Base-by-base conservation (phyloP, 2,797 vertebrate genomes). In the Siniperca undulata region DNA sequence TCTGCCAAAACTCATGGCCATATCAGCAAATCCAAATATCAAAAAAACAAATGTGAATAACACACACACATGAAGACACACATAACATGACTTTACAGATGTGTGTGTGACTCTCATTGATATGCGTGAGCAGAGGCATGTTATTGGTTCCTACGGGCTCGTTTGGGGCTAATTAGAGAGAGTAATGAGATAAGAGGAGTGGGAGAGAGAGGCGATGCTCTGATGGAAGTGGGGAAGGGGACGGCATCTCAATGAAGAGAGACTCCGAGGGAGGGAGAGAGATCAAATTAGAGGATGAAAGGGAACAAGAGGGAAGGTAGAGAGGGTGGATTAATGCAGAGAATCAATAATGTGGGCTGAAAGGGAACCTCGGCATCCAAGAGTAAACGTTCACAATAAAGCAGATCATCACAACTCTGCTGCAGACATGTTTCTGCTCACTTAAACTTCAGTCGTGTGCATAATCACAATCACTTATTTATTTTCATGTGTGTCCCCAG, bases 111-210 rank as follows among this genome's bases (percentile, higher is more conserved):
- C 24, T 44, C 87, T 91, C 88, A 92, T 94, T 92, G 86, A 88
- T 91, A 92, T 93, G 91, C 81, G 50, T 74, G 84, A 88, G 86
- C 34, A 48, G 85, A 87, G 87, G 80, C 81, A 65, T 92, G 90
- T 93, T 90, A 93, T 89, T 91, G 91, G 90, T 90, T 92, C 89
- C 91, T 90, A 81, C 59, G 70, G 88, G 90, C 91, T 92, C 88
- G 83, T 94, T 93, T 90, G 92, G 82, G 90, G 88, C 89, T 93
- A 93, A 94, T 94, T 94, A 92, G 86, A 78, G 81, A 86, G 85
- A 87, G 92, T 93, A 93, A 94, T 93, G 92, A 93, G 91, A 93
- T 93, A 92, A 93, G 91, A 92, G 90, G 85, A 92, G 90, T 69
- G 78, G 84, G 90, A 82, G 86, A 85, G 74, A 82, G 86, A 78